A percentile compares a stretch with the other conserved stretches of the same genome.
These are phyloP conservation scores for Helicolenus hilgendorfi DNA, from an alignment of 2,797 vertebrate genomes.

Conservation along the genomic window DNA sequence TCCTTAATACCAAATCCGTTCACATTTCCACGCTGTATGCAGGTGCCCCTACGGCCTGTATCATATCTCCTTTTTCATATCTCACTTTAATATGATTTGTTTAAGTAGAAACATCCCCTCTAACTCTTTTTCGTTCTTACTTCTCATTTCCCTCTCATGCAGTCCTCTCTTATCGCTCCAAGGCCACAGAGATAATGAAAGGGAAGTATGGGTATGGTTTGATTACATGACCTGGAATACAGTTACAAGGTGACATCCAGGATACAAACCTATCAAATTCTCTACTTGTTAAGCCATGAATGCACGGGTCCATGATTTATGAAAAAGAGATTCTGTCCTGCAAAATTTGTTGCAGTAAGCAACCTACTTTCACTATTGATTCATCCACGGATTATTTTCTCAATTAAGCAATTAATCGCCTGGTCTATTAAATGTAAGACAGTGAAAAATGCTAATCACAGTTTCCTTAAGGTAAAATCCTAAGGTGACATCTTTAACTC, in stretches of 20 bases:
- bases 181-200: slow-evolving; percentile 13
- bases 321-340: neutral
- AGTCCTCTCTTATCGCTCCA: slow-evolving; percentile 5
- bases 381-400: neutral
- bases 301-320: neutral
- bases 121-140: neutral
- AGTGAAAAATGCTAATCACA: neutral
- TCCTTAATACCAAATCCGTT: neutral
- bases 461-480: neutral
- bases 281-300: neutral
- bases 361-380: neutral
- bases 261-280: neutral
- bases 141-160: slow-evolving; percentile 3
- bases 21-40: neutral
- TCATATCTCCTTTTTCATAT: slow-evolving; percentile 15
- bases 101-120: slow-evolving; percentile 8
- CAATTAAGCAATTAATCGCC: neutral
- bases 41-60: neutral
- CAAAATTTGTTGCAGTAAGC: neutral
- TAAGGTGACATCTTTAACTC: neutral
- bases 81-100: slow-evolving; percentile 16
- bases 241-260: neutral
- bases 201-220: neutral
- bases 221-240: neutral
- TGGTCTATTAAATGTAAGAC: neutral